These are phyloP conservation scores for Drosophila emarginata DNA, from an alignment of 2,888 invertebrate genomes.

Conservation along the genomic window DNA sequence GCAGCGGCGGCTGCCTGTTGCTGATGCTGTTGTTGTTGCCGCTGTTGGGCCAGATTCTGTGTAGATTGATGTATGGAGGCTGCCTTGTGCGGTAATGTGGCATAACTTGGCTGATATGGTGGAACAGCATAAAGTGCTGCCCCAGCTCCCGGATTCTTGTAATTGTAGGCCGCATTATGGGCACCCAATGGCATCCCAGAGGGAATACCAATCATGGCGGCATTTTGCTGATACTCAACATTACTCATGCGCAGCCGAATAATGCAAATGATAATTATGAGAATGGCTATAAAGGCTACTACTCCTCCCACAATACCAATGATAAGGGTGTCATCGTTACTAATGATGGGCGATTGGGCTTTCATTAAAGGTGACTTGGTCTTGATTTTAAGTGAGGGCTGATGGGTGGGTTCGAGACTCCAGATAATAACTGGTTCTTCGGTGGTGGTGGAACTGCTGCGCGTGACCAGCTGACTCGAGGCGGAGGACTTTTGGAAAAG, in stretches of 20 bases:
- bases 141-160: slow-evolving; percentile 81
- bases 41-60: slow-evolving; percentile 82
- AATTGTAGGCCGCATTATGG: slow-evolving; percentile 84
- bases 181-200: slow-evolving; percentile 84
- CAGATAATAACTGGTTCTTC: slow-evolving; percentile 94
- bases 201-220: slow-evolving; percentile 85
- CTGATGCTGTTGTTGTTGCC: slow-evolving; percentile 55
- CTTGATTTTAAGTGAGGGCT: slow-evolving; percentile 84
- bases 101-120: slow-evolving; percentile 85
- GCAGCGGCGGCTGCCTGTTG: slow-evolving; percentile 79
- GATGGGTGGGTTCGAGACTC: slow-evolving; percentile 90
- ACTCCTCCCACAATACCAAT: slow-evolving; percentile 97
- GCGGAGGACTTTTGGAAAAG: slow-evolving; percentile 75
- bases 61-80: slow-evolving; percentile 80
- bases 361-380: slow-evolving; percentile 85
- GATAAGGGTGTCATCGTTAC: slow-evolving; percentile 95
- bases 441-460: slow-evolving; percentile 85
- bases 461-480: slow-evolving; percentile 82
- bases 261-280: slow-evolving; percentile 94
- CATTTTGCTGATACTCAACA: slow-evolving; percentile 86
- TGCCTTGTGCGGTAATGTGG: slow-evolving; percentile 87
- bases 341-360: slow-evolving; percentile 86
- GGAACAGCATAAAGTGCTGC: slow-evolving; percentile 85
- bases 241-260: slow-evolving; percentile 89
- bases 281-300: slow-evolving; percentile 93